These are phyloP conservation scores for Orthonevra nobilis DNA, from an alignment of 2,888 invertebrate species.

Conservation along the genomic window DNA sequence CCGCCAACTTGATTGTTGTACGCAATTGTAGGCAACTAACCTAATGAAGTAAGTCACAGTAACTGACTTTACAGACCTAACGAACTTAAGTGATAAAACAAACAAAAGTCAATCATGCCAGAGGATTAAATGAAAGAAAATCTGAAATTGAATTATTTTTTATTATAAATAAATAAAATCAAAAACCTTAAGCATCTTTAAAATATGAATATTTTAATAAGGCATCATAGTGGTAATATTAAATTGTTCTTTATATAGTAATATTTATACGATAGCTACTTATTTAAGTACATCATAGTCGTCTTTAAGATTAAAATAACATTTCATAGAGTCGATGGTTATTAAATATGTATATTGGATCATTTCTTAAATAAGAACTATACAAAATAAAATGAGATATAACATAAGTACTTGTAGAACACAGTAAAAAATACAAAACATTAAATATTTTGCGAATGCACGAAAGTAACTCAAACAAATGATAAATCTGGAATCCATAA, in stretches of 20 bases:
- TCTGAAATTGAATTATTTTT: too few species aligned
- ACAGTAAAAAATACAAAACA: slow-evolving; percentile 30
- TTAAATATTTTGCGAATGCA: slow-evolving; percentile 35
- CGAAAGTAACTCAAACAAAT: slow-evolving; percentile 4
- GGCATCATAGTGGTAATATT: slow-evolving; percentile 60
- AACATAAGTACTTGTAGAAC: slow-evolving; percentile 27
- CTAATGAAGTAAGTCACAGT: too few species aligned
- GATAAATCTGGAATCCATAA: not conserved
- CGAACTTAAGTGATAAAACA: too few species aligned
- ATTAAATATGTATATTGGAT: slow-evolving; percentile 26
- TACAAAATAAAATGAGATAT: slow-evolving; percentile 33
- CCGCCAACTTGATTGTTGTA: too few species aligned
- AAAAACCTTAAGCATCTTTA: slow-evolving; percentile 26
- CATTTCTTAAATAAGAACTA: slow-evolving; percentile 42
- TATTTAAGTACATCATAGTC: slow-evolving; percentile 30
- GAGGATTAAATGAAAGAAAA: too few species aligned
- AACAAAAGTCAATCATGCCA: too few species aligned
- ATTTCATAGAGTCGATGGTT: slow-evolving; percentile 26
- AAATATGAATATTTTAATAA: slow-evolving; percentile 61
- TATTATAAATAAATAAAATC: too few species aligned
- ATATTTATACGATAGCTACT: slow-evolving; percentile 35
- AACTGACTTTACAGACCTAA: too few species aligned
- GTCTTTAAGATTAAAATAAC: slow-evolving; percentile 39
- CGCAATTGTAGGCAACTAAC: too few species aligned
- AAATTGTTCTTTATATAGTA: slow-evolving; percentile 53